Percentiles rank a stretch among this genome's conserved stretches.
Conservation (phyloP, 2,113 vertebrate species). For the Hypocryptadius cinnamomeus region DNA sequence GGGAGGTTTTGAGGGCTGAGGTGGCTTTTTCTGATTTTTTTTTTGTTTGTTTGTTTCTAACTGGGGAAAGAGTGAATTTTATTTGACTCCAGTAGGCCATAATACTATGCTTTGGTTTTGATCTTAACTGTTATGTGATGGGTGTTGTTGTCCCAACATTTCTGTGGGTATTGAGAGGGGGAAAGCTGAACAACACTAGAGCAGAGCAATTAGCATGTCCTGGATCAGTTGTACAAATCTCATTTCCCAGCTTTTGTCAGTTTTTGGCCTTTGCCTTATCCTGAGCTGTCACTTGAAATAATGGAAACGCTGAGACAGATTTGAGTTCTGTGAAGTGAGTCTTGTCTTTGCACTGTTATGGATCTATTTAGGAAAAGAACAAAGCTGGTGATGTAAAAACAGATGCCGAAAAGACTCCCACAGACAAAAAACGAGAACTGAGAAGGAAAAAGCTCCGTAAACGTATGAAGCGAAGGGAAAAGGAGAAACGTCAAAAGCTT, state of each 20-base stretch:
- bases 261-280: background rate
- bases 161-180: background rate
- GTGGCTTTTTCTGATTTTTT: too few species aligned
- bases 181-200: background rate
- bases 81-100: background rate
- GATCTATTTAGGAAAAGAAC: constrained; percentile 82
- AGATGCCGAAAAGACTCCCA: constrained; percentile 82
- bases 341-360: background rate
- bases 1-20: background rate
- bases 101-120: background rate
- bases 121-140: background rate
- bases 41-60: background rate
- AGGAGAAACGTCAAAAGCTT: constrained; percentile 75
- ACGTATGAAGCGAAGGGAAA: constrained; percentile 76
- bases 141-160: background rate
- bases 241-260: background rate
- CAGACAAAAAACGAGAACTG: constrained; percentile 90
- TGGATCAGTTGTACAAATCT: background rate
- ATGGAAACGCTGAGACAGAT: background rate
- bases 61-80: background rate
- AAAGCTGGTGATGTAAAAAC: constrained; percentile 87
- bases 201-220: background rate
- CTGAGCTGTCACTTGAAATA: background rate
- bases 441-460: constrained; percentile 84
- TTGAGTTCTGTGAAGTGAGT: background rate